phyloP scores from a whole-genome alignment of 2,797 vertebrate species.

The Leucoraja ocellata region DNA sequence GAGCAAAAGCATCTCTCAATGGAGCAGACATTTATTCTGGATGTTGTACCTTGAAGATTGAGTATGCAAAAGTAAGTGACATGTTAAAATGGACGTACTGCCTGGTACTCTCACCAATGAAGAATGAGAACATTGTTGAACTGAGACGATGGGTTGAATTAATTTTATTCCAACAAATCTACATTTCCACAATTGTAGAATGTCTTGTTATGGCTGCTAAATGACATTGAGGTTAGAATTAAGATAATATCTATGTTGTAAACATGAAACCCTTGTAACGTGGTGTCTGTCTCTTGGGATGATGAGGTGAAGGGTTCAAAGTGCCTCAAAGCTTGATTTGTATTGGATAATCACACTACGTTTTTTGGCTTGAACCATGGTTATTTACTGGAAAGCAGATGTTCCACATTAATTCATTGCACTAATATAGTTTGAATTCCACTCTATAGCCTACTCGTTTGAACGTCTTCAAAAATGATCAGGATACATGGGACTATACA shows the following conservation, averaged over 20 bases:
- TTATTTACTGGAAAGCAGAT: neutral
- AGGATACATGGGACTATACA: constrained; percentile 94
- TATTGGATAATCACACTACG: neutral
- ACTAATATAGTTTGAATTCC: constrained; percentile 9
- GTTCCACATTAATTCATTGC: neutral
- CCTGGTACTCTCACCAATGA: neutral
- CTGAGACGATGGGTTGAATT: neutral
- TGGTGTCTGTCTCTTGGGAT: neutral
- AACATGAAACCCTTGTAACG: neutral
- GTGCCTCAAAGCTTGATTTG: neutral
- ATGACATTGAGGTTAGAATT: neutral
- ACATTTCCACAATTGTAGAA: neutral
- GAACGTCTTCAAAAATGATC: constrained; percentile 95
- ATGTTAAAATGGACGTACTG: neutral
- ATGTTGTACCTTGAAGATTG: constrained; percentile 92
- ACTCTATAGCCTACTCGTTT: constrained; percentile 77
- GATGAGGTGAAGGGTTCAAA: neutral
- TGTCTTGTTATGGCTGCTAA: neutral
- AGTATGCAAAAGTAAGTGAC: constrained; percentile 83
- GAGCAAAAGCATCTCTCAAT: constrained; percentile 89
- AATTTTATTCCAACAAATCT: neutral
- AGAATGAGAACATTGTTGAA: neutral
- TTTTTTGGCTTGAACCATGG: neutral
- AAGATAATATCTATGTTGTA: neutral
- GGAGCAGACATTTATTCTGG: constrained; percentile 95